A percentile compares a stretch with the other conserved stretches of the same genome.
Conservation (phyloP, 2,888 invertebrate genomes). For the Orthosia gracilis region DNA sequence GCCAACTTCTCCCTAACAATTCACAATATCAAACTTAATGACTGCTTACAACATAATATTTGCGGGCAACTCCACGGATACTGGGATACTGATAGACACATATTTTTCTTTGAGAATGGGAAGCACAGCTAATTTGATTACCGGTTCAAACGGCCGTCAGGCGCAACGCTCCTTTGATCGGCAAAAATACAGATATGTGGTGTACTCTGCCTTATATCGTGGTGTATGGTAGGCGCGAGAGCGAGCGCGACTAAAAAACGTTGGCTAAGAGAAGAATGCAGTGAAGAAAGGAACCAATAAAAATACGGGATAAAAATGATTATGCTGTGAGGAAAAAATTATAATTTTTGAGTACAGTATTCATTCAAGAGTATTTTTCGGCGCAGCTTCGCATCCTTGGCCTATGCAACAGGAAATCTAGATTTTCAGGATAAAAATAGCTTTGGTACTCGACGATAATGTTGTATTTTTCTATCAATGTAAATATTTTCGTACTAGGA, state of each 20-base stretch:
- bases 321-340: too few relatives aligned
- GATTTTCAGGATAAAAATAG: too few relatives aligned
- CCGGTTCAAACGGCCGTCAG: conserved; percentile 90
- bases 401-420: too few relatives aligned
- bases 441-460: too few relatives aligned
- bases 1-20: not conserved
- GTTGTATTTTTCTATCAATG: too few relatives aligned
- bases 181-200: conserved; percentile 90
- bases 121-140: conserved; percentile 91
- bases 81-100: conserved; percentile 86
- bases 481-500: too few relatives aligned
- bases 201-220: conserved; percentile 77
- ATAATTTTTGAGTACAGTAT: too few relatives aligned
- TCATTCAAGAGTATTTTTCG: too few relatives aligned
- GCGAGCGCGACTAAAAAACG: conserved; percentile 46
- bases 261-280: not conserved
- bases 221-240: conserved; percentile 53
- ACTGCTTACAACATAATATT: conserved; percentile 49
- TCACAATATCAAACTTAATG: conserved; percentile 51
- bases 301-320: too few relatives aligned
- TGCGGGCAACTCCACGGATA: conserved; percentile 52
- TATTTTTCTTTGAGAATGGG: conserved; percentile 90
- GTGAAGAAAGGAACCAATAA: not conserved
- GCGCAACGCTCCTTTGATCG: conserved; percentile 88
- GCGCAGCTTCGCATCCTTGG: too few relatives aligned